phyloP scores from a whole-genome alignment of 1,140 invertebrate species.

The Cydia splendana region DNA sequence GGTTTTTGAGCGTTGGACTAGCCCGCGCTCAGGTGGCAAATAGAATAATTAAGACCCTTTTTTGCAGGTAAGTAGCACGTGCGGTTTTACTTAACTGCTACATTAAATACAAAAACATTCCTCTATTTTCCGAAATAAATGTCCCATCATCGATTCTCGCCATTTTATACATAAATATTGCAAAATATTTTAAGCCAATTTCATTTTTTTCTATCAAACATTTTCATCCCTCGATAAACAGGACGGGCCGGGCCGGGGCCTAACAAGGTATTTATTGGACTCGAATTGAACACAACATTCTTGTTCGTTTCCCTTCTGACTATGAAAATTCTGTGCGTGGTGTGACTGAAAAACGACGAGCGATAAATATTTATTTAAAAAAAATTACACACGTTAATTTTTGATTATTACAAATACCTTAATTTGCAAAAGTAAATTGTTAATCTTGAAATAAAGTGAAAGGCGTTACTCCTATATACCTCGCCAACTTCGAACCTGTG shows the following conservation, averaged over 20 bases:
- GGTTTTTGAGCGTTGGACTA: too few species aligned
- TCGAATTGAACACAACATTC: constrained; percentile 46
- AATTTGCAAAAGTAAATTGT: too few species aligned
- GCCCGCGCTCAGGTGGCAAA: too few species aligned
- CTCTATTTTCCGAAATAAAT: not conserved
- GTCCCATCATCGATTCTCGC: not conserved
- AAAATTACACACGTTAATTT: too few species aligned
- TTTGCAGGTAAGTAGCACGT: too few species aligned
- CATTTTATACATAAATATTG: not conserved
- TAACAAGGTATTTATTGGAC: constrained; percentile 48
- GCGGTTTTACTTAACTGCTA: too few species aligned
- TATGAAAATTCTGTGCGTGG: constrained; percentile 36
- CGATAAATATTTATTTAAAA: not conserved
- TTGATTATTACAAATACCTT: too few species aligned
- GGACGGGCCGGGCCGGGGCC: constrained; percentile 39
- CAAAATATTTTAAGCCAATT: constrained; percentile 9
- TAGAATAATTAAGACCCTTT: too few species aligned
- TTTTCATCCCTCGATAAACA: constrained; percentile 26
- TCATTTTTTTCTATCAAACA: constrained; percentile 22
- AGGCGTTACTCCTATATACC: too few species aligned
- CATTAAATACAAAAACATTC: not conserved
- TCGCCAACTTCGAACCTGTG: too few species aligned
- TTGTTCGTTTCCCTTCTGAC: constrained; percentile 40
- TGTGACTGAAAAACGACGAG: constrained; percentile 24
- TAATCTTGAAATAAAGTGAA: too few species aligned